Evolutionary conservation across 2,888 invertebrate species (phyloP), one percentile per base, ranked within the genome.

Genomic region (Epicampocera succincta): DNA sequence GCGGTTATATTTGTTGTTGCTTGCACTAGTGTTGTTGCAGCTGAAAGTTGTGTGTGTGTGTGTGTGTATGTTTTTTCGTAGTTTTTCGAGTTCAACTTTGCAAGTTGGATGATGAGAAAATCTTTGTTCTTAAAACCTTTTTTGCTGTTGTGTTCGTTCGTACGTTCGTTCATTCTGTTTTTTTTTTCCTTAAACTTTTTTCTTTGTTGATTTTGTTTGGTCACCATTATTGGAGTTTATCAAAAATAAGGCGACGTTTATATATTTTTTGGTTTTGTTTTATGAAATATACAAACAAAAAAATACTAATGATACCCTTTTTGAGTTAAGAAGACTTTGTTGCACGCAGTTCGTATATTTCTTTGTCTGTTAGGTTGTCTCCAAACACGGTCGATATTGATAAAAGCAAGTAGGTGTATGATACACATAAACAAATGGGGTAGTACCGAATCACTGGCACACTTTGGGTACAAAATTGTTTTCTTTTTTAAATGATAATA

Each of bases 251-350:
- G 54, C 79, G 69, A 80, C 79, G 79, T 69, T 80, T 74, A 74
- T 54, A 40, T 58, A 29, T 76, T 63, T 75, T 29, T 52, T 33
- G n/a, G 21, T 52, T 15, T 19, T 33, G 60, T 58, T 33, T 66
- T 52, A 44, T 29, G 44, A 52, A 42, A 46, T 21, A 56, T 38
- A 48, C 21, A 5, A 4, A 25, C 8, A 66, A 81, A 83, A 80
- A 63, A 52, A 73, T 65, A 76, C 72, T 84, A 81, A 84, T 84
- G 84, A 84, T 77, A 79, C 71, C 78, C 81, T 79, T 82, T 73
- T 76, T 50, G 69, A 65, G 60, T 61, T 60, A 29, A 60, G 50
- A 19, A 60, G 65, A 79, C 73, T 79, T 73, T 74, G 69, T 78
- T 78, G 65, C 52, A 33, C 29, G 58, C 33, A 66, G 54, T 65